A percentile compares a stretch with the other conserved stretches of the same genome.
Evolutionary conservation across 2,113 vertebrate genomes (phyloP).

Genomic region (Bubo blakistoni): DNA sequence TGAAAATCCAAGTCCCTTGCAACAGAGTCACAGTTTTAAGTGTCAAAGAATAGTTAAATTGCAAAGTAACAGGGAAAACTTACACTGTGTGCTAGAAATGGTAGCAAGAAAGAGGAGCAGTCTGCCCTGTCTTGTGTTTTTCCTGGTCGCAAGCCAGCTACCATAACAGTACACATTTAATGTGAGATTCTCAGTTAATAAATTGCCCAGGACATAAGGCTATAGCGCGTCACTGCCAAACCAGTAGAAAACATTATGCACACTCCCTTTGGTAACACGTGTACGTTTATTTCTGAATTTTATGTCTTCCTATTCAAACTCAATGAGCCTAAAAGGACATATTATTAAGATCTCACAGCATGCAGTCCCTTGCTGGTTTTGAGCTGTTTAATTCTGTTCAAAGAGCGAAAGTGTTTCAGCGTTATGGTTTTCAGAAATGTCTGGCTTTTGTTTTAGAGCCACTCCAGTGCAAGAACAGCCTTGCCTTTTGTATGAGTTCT

Average conservation of each 20-base stretch:
- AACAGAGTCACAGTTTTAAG: neutral
- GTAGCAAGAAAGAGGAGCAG: neutral
- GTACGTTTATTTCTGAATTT: slow-evolving; percentile 24
- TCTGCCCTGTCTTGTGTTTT: neutral
- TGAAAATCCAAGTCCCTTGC: neutral
- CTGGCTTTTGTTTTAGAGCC: neutral
- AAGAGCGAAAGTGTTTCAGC: slow-evolving; percentile 1
- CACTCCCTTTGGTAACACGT: neutral
- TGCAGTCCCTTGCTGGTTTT: slow-evolving; percentile 10
- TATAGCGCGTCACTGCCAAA: neutral
- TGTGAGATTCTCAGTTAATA: slow-evolving; percentile 49
- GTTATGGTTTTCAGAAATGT: neutral
- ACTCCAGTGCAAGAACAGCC: neutral
- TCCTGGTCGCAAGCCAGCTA: neutral
- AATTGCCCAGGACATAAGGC: slow-evolving; percentile 11
- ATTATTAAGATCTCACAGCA: slow-evolving; percentile 49
- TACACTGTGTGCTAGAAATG: neutral
- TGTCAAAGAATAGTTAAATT: neutral
- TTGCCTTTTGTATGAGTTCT: neutral
- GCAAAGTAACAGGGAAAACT: neutral
- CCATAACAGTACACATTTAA: neutral
- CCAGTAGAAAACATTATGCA: slow-evolving; percentile 15
- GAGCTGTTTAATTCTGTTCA: slow-evolving; percentile 50
- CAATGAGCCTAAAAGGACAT: slow-evolving; percentile 57
- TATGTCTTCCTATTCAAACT: slow-evolving; percentile 59